Percentiles rank a stretch among this genome's conserved stretches.
Evolutionary conservation across 2,113 vertebrate genomes (phyloP).

Genomic region (Chaetodon auriga): DNA sequence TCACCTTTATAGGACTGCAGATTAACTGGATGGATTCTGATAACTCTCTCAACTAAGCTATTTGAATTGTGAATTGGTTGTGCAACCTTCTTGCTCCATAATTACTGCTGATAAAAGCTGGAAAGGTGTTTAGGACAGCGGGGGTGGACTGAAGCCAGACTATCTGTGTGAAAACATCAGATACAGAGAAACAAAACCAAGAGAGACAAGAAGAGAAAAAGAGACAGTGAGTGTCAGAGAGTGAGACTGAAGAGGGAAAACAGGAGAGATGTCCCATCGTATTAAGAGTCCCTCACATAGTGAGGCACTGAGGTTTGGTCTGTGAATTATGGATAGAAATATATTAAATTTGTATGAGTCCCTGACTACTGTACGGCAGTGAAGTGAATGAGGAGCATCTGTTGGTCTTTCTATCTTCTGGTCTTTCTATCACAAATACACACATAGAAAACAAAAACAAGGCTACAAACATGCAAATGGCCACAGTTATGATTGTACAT

Average conservation of each 20-base stretch:
- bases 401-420: slow-evolving; percentile 12
- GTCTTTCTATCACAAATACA: neutral
- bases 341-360: slow-evolving; percentile 79
- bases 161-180: neutral
- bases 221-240: neutral
- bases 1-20: neutral
- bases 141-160: neutral
- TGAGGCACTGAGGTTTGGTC: slow-evolving; percentile 66
- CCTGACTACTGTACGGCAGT: slow-evolving; percentile 36
- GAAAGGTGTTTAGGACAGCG: neutral
- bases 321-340: slow-evolving; percentile 80
- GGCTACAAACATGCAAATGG: neutral
- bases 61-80: slow-evolving; percentile 13
- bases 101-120: slow-evolving; percentile 1
- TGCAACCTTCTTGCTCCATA: neutral
- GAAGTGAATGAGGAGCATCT: slow-evolving; percentile 35
- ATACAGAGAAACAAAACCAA: slow-evolving; percentile 6
- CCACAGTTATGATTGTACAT: neutral
- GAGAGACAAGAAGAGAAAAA: neutral
- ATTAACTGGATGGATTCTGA: neutral
- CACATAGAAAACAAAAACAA: slow-evolving; percentile 11
- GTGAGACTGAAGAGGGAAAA: slow-evolving; percentile 23
- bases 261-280: slow-evolving; percentile 50
- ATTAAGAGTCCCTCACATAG: slow-evolving; percentile 57
- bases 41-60: neutral